Evolutionary conservation across 1,140 invertebrate species (phyloP).

Genomic region (Drosophila eugracilis): DNA sequence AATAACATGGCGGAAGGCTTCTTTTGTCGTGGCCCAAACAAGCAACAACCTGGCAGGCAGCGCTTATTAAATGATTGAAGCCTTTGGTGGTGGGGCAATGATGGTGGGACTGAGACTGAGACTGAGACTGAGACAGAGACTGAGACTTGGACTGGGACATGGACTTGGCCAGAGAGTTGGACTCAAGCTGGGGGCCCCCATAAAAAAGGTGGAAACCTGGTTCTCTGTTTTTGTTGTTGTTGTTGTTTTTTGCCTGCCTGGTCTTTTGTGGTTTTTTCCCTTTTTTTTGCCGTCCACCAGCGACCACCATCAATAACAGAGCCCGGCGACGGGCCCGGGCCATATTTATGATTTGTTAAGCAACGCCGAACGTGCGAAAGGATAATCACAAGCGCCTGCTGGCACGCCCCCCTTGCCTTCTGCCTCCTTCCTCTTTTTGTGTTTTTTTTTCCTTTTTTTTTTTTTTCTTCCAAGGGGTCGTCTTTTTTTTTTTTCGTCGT

Average conservation of each 20-base stretch:
- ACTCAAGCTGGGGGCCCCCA: constrained; percentile 49
- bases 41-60: constrained; percentile 42
- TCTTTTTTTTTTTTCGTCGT: constrained; percentile 50
- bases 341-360: constrained; percentile 83
- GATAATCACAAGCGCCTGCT: constrained; percentile 82
- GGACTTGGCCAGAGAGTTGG: background rate
- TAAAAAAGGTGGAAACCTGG: constrained; percentile 71
- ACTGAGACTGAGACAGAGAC: background rate
- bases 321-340: constrained; percentile 53
- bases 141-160: background rate
- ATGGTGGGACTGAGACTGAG: background rate
- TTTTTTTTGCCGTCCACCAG: constrained; percentile 24
- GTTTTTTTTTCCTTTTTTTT: background rate
- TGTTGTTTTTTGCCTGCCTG: background rate
- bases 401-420: constrained; percentile 57
- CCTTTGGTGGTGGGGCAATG: constrained; percentile 14
- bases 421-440: constrained; percentile 3
- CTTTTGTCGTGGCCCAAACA: constrained; percentile 74
- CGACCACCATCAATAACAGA: constrained; percentile 78
- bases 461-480: background rate
- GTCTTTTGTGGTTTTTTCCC: constrained; percentile 34
- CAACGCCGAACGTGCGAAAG: constrained; percentile 82
- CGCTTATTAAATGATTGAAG: constrained; percentile 81
- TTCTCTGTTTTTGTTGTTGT: constrained; percentile 24
- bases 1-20: constrained; percentile 84